Evolutionary conservation across 2,113 vertebrate species (phyloP), one percentile per base, ranked within the genome.

Genomic region (Cyprinodon tularosa): DNA sequence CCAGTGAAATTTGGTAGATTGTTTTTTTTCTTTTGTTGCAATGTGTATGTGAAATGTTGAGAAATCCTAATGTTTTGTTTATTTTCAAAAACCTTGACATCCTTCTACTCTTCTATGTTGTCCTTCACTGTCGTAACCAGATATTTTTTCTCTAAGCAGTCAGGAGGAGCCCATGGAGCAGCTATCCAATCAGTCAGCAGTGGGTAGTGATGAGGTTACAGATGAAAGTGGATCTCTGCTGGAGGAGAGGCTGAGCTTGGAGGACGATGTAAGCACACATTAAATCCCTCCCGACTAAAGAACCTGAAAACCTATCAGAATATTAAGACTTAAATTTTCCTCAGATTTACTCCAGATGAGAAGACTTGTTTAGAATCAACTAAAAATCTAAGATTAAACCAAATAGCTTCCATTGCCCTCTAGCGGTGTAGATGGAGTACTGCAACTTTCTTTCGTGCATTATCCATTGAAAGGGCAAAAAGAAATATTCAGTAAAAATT

Each of bases 101-200:
- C 50, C 3, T n/a, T 57, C 8, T 4, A n/a, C n/a, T 57, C 2
- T 45, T 57, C 48, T 20, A 7, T 20, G 17, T 20, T 20, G 20
- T 57, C 50, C n/a, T 57, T 57, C 17, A 53, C 5, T 53, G 9
- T 42, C 2, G 17, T 20, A 53, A n/a, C 50, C 50, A 15, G 50
- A 20, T 53, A n/a, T 53, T 53, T 53, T 13, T 57, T 15, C 14
- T 77, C 47, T 29, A 9, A 67, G 61, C 64, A 83, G 64, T 4
- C 20, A 69, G 78, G 72, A 71, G 68, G 83, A 82, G 59, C 66
- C 80, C 60, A 92, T 93, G 90, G 90, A 93, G 68, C 88, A 86
- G 85, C 17, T 72, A 20, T 84, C 88, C 17, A 84, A 29, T 83
- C 76, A 62, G 67, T 77, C 85, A 15, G 85, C 53, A 17, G 69